Percentiles rank a stretch among this genome's conserved stretches.
These are phyloP conservation scores for Malurus leucopterus DNA, from an alignment of 2,797 vertebrate species.

Conservation along the genomic window DNA sequence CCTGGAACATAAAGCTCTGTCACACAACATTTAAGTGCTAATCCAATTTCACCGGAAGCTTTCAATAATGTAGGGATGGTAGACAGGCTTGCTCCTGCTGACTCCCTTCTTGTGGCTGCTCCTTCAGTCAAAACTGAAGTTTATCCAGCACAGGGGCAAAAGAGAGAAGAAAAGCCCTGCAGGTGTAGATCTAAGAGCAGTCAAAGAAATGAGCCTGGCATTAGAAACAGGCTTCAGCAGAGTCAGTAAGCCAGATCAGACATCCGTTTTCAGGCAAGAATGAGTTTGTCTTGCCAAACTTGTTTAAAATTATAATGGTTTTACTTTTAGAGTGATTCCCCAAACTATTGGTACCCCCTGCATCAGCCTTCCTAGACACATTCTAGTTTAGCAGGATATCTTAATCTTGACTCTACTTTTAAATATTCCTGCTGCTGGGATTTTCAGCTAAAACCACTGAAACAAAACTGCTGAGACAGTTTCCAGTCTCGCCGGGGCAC, in stretches of 20 bases:
- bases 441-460: background rate
- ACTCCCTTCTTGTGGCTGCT: background rate
- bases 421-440: background rate
- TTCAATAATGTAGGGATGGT: background rate
- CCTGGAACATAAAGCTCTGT: background rate
- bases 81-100: background rate
- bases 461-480: background rate
- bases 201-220: background rate
- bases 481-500: background rate
- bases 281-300: background rate
- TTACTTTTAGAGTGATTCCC: background rate
- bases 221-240: background rate
- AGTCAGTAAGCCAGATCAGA: background rate
- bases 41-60: constrained; percentile 3
- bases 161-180: background rate
- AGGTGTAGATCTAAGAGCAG: background rate
- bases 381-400: background rate
- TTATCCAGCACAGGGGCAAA: background rate
- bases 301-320: background rate
- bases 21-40: background rate
- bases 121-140: background rate
- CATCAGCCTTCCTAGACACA: background rate
- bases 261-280: background rate
- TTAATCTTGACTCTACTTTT: background rate
- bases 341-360: background rate